These are phyloP conservation scores for Macrobrachium nipponense DNA, from an alignment of 1,140 invertebrate species.

Conservation along the genomic window DNA sequence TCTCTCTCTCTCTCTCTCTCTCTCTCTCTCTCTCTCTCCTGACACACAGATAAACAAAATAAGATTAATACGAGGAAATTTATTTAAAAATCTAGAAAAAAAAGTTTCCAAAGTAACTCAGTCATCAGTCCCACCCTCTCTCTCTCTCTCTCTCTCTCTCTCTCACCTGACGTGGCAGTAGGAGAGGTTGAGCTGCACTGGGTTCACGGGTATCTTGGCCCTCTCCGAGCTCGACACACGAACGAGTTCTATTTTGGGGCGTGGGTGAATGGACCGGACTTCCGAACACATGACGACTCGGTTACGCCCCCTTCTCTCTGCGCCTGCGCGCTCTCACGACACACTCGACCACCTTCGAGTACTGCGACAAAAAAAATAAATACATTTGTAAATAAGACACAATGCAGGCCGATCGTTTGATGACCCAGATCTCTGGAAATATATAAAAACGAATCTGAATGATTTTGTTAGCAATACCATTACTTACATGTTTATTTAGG, in stretches of 20 bases:
- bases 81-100: too few species aligned
- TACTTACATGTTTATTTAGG: too few species aligned
- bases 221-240: conserved; percentile 57
- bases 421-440: too few species aligned
- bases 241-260: conserved; percentile 61
- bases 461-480: too few species aligned
- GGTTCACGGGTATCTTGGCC: conserved; percentile 60
- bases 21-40: too few species aligned
- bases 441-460: too few species aligned
- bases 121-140: not conserved
- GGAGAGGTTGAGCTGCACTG: conserved; percentile 57
- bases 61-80: too few species aligned
- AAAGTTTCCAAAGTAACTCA: too few species aligned
- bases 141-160: not conserved
- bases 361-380: not conserved
- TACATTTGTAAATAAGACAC: too few species aligned
- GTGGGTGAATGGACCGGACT: conserved; percentile 39
- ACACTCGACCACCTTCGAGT: not conserved
- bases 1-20: too few species aligned
- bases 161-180: conserved; percentile 63
- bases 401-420: too few species aligned
- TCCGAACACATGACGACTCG: conserved; percentile 62
- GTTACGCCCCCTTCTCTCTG: conserved; percentile 4
- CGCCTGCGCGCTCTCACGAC: conserved; percentile 2
- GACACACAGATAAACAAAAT: too few species aligned